Evolutionary conservation across 2,113 vertebrate genomes (phyloP), one percentile per base, ranked within the genome.

Genomic region (Pygoscelis antarcticus): DNA sequence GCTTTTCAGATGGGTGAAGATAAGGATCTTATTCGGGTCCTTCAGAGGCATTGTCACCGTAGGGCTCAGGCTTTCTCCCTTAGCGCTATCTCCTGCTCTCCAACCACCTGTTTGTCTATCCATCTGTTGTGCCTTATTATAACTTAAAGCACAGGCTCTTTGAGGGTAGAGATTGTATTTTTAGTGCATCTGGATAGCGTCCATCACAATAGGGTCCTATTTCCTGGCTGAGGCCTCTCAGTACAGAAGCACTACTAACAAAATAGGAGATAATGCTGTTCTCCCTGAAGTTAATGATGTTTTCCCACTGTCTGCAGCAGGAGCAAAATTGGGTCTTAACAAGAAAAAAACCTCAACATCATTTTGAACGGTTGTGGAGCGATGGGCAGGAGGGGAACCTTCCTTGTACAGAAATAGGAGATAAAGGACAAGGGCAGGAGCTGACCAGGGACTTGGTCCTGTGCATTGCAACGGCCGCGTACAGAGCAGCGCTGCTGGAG

Each of bases 391-490:
- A 2, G 19, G 77, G 40, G 21, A 52, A 51, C 6, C 27, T 3
- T 46, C 44, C 75, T 47, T 16, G 30, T 11, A 52, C 74, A 71
- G 27, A 9, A 29, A 20, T 0, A 5, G 65, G 75, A 71, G 44
- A 4, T 1, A 6, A 52, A 34, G 60, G 57, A 18, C 14, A 7
- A 3, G 26, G 69, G 66, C 40, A 32, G 75, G 70, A 52, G 78
- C 32, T 7, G 58, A 4, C 14, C 20, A 3, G n/a, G 62, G n/a
- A 34, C 62, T 18, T 6, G 46, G 58, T 34, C 18, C n/a, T 4
- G 5, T 1, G 55, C 38, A 3, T 8, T 8, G 34, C 46, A 30
- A 6, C 1, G 2, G 22, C 4, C 4, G 3, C 1, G 1, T 13
- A n/a, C 16, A 13, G 52, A 49, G 47, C 22, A 7, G 66, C 1